Evolutionary conservation across 2,797 vertebrate genomes (phyloP).

Genomic region (Notolabrus celidotus): DNA sequence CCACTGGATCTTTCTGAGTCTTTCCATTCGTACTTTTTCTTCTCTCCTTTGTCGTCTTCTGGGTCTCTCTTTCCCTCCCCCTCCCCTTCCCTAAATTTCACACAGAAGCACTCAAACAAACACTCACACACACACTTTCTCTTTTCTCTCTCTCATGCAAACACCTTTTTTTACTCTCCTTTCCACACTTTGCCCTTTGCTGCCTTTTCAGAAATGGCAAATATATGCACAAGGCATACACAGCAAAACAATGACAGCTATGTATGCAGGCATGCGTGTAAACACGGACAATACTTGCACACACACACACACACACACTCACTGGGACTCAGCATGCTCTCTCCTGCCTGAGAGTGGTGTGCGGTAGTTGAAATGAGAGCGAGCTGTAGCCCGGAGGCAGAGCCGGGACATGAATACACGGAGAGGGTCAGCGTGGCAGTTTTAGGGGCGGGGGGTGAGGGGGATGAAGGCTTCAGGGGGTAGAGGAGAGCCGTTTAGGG

Average conservation of each 20-base stretch:
- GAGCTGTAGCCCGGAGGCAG: slow-evolving; percentile 65
- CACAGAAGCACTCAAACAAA: not conserved
- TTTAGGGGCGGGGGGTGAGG: slow-evolving; percentile 43
- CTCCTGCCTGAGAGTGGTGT: slow-evolving; percentile 49
- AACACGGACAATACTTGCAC: slow-evolving; percentile 62
- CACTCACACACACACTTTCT: slow-evolving; percentile 5
- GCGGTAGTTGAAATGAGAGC: slow-evolving; percentile 68
- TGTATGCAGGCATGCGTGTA: slow-evolving; percentile 69
- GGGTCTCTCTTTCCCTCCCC: not conserved
- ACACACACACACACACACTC: slow-evolving; percentile 15
- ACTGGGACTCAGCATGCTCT: slow-evolving; percentile 23
- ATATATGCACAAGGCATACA: slow-evolving; percentile 55
- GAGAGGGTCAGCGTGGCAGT: slow-evolving; percentile 66
- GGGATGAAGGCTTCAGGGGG: slow-evolving; percentile 61
- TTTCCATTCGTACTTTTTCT: not conserved
- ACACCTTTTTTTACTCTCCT: slow-evolving; percentile 39
- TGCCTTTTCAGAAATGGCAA: slow-evolving; percentile 73
- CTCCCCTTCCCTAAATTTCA: not conserved
- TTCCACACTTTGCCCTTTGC: slow-evolving; percentile 66
- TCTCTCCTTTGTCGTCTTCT: not conserved
- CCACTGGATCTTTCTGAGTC: too few relatives aligned
- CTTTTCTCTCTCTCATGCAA: slow-evolving; percentile 26
- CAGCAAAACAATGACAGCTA: slow-evolving; percentile 53
- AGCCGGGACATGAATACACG: slow-evolving; percentile 61
- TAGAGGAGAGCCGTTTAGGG: slow-evolving; percentile 59